Evolutionary conservation across 2,888 invertebrate genomes (phyloP).

Genomic region (Listrodromus nycthemerus): DNA sequence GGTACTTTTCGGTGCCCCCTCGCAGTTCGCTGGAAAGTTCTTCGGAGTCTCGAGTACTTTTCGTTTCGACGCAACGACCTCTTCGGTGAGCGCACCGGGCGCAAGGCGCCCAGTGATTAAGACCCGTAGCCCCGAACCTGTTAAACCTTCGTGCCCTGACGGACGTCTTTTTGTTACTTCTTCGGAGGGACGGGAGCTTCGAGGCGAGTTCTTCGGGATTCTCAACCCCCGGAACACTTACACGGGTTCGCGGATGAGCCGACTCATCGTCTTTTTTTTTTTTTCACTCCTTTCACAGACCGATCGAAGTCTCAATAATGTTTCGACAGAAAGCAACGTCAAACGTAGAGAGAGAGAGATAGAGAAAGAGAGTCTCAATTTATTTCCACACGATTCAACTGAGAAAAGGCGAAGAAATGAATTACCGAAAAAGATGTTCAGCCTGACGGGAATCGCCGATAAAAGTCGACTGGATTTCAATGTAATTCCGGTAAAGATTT

Average conservation of each 20-base stretch:
- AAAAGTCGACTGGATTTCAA: too few species aligned
- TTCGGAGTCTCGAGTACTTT: slow-evolving; percentile 28
- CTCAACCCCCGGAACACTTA: slow-evolving; percentile 58
- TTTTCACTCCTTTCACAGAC: not conserved
- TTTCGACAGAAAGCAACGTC: not conserved
- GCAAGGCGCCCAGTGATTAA: slow-evolving; percentile 33
- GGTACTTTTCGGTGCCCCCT: slow-evolving; percentile 25
- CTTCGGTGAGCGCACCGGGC: not conserved
- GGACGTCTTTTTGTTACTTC: slow-evolving; percentile 15
- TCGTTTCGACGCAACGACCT: slow-evolving; percentile 16
- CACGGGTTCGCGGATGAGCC: slow-evolving; percentile 58
- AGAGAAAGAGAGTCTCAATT: too few species aligned
- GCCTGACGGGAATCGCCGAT: too few species aligned
- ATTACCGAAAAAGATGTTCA: not conserved
- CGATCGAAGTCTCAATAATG: not conserved
- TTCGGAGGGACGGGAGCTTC: slow-evolving; percentile 18
- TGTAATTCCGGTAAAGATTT: too few species aligned
- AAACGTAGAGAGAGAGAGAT: not conserved
- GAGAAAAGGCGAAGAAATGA: not conserved
- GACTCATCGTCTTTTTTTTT: slow-evolving; percentile 38
- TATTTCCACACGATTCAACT: not conserved
- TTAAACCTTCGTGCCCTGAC: not conserved
- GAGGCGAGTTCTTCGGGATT: slow-evolving; percentile 41
- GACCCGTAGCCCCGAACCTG: slow-evolving; percentile 23
- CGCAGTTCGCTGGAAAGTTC: slow-evolving; percentile 48